These are phyloP conservation scores for Dendrolimus pini DNA, from an alignment of 2,888 invertebrate species.

Conservation along the genomic window DNA sequence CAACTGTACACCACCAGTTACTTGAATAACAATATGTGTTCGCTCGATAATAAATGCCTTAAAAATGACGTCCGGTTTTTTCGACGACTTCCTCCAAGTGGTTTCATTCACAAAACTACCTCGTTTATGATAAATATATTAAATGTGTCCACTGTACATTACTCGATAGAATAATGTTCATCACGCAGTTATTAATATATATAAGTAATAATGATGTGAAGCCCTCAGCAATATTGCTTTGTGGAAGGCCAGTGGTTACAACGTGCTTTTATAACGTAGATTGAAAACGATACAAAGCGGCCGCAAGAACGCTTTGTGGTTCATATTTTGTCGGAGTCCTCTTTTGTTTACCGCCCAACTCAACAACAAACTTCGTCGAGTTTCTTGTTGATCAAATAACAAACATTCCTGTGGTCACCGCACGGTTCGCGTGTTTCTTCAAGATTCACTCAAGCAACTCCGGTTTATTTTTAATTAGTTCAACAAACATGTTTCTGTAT, in stretches of 20 bases:
- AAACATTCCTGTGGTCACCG: constrained; percentile 25
- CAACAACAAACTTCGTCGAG: constrained; percentile 25
- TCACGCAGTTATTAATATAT: constrained; percentile 43
- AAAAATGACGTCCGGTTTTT: no score
- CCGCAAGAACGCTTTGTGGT: constrained; percentile 67
- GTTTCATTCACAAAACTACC: no score
- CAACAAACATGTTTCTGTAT: not conserved
- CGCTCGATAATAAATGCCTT: no score
- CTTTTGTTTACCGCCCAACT: constrained; percentile 36
- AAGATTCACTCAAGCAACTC: not conserved
- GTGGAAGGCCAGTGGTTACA: constrained; percentile 52
- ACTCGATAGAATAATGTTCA: constrained; percentile 11
- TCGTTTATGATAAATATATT: no score
- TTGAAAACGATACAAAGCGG: constrained; percentile 65
- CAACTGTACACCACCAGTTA: no score
- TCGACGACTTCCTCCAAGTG: no score
- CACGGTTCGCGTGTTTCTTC: constrained; percentile 1
- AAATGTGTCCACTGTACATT: no score
- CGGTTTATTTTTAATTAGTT: not conserved
- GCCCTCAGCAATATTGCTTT: constrained; percentile 67
- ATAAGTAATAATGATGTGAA: constrained; percentile 33
- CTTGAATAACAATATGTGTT: no score
- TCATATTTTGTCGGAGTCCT: constrained; percentile 53
- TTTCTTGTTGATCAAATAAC: constrained; percentile 35
- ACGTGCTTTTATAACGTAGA: constrained; percentile 61